These are phyloP conservation scores for Galemys pyrenaicus DNA, from an alignment of 2,113 vertebrate species.

Conservation along the genomic window DNA sequence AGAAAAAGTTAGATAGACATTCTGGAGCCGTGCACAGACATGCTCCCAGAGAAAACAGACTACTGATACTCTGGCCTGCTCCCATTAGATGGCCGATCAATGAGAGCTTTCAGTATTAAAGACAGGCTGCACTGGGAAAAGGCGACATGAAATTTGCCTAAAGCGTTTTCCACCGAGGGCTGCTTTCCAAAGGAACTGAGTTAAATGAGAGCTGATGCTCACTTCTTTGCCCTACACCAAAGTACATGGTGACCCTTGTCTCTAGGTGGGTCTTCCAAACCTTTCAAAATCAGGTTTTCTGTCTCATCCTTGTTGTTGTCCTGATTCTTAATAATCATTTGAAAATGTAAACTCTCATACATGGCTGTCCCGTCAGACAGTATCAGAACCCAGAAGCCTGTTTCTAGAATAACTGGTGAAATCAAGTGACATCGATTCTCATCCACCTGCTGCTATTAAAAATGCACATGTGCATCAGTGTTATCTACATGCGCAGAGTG, in stretches of 20 bases:
- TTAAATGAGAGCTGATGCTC: background rate
- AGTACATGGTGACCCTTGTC: background rate
- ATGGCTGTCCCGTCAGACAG: background rate
- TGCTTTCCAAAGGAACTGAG: background rate
- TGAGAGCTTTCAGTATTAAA: slow-evolving; percentile 10
- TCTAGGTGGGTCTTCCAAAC: background rate
- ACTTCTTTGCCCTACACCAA: background rate
- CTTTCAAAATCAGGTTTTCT: background rate
- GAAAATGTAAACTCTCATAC: background rate
- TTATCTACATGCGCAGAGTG: background rate
- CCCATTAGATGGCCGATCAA: background rate
- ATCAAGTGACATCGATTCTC: background rate
- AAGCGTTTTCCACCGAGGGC: background rate
- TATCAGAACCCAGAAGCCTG: background rate
- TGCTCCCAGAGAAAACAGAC: background rate
- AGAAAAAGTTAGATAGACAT: background rate
- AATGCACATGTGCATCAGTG: background rate
- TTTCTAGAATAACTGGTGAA: background rate
- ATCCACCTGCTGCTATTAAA: background rate
- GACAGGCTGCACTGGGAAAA: background rate
- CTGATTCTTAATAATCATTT: background rate
- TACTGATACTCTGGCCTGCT: background rate
- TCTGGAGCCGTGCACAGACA: background rate
- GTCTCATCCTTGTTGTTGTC: background rate
- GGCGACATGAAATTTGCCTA: background rate